Percentiles rank a stretch among this genome's conserved stretches.
Evolutionary conservation across 2,797 vertebrate species (phyloP).

Genomic region (Myotis vivesi): DNA sequence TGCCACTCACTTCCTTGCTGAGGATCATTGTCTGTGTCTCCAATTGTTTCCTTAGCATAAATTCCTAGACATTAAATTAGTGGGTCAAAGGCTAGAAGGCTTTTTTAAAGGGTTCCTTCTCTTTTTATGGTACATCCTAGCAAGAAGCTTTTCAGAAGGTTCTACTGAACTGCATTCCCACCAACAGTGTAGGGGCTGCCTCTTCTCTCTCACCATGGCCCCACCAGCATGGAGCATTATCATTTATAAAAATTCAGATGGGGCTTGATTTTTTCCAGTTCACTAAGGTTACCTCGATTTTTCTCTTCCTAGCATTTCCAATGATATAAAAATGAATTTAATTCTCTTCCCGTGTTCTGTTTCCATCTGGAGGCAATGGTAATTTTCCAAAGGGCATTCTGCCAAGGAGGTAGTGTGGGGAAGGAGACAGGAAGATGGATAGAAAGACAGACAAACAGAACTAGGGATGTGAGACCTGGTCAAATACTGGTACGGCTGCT

Average conservation of each 20-base stretch:
- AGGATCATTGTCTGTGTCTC: conserved; percentile 16
- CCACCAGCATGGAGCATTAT: not conserved
- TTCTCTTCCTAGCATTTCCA: not conserved
- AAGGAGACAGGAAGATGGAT: conserved; percentile 4
- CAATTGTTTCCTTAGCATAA: conserved; percentile 61
- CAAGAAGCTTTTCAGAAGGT: not conserved
- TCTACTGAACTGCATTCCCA: not conserved
- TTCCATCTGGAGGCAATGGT: conserved; percentile 32
- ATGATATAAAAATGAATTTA: not conserved
- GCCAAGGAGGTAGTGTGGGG: not conserved
- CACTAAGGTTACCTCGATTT: not conserved
- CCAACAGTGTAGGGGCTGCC: not conserved
- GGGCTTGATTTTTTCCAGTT: not conserved
- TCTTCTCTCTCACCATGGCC: not conserved
- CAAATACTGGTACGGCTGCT: not conserved
- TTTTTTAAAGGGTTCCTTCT: not conserved
- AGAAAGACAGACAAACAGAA: not conserved
- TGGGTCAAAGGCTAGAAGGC: conserved; percentile 44
- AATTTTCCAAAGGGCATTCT: conserved; percentile 47
- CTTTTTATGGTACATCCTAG: not conserved
- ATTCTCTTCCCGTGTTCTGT: not conserved
- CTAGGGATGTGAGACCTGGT: not conserved
- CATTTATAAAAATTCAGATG: not conserved
- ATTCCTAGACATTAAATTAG: conserved; percentile 67
- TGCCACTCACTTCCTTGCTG: not conserved